phyloP scores from a whole-genome alignment of 2,888 invertebrate species.

The Drosophila stalkeri region DNA sequence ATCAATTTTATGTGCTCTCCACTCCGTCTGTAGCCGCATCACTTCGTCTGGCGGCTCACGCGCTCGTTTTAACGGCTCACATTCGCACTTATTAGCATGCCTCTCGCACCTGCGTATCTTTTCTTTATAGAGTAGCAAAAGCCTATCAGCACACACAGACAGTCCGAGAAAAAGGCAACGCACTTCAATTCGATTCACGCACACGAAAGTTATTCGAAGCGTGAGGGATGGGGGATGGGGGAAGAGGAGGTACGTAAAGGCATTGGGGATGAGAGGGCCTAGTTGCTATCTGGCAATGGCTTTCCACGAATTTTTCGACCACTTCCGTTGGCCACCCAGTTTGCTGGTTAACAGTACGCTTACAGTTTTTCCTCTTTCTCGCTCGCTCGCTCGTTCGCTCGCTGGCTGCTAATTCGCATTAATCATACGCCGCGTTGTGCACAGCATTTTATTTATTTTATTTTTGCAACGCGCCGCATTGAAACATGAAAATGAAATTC shows the following conservation, averaged over 20 bases:
- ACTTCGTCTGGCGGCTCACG: conserved; percentile 1
- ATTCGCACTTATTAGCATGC: conserved; percentile 43
- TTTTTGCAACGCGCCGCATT: conserved; percentile 52
- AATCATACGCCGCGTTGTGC: conserved; percentile 77
- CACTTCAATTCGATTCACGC: conserved; percentile 47
- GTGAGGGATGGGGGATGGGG: too few relatives aligned
- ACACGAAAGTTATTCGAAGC: conserved; percentile 19
- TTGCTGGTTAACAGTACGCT: conserved; percentile 56
- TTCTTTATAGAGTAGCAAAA: conserved; percentile 21
- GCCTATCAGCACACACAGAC: conserved; percentile 44
- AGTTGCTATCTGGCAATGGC: conserved; percentile 43
- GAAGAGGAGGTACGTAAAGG: neutral
- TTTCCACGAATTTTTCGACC: conserved; percentile 72
- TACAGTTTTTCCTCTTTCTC: conserved; percentile 26
- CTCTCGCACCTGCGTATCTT: conserved; percentile 22
- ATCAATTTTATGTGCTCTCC: neutral
- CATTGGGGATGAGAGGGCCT: neutral
- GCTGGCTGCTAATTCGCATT: conserved; percentile 70
- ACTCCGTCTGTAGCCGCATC: neutral
- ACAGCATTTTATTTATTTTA: conserved; percentile 68
- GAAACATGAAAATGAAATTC: conserved; percentile 70
- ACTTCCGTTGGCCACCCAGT: conserved; percentile 59
- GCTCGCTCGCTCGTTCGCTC: neutral
- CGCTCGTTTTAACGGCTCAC: conserved; percentile 23
- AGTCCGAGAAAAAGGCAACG: conserved; percentile 12